A percentile compares a stretch with the other conserved stretches of the same genome.
Evolutionary conservation across 2,888 invertebrate species (phyloP).

Genomic region (Nomada fucata): DNA sequence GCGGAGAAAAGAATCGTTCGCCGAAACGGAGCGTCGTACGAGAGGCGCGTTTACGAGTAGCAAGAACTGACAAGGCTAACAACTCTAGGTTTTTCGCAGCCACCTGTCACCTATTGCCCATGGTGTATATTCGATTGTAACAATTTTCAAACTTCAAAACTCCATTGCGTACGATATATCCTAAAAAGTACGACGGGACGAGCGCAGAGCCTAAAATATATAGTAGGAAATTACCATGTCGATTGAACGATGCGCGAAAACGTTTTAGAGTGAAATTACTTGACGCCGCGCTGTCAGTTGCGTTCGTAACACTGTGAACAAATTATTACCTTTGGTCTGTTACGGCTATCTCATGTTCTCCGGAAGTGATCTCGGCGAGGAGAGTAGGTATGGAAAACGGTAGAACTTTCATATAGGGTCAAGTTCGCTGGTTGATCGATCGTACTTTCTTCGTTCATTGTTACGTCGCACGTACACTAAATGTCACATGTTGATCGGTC

Average conservation of each 20-base stretch:
- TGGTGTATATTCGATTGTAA: neutral
- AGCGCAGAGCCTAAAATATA: constrained; percentile 8
- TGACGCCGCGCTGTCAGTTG: neutral
- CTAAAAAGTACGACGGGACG: constrained; percentile 57
- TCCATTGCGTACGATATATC: constrained; percentile 34
- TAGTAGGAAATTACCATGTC: neutral
- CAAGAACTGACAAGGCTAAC: neutral
- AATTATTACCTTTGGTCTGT: constrained; percentile 40
- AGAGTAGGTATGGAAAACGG: neutral
- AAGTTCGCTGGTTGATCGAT: constrained; percentile 16
- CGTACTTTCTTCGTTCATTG: neutral
- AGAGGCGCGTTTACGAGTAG: neutral
- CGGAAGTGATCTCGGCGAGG: neutral
- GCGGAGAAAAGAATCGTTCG: constrained; percentile 32
- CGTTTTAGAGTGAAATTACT: neutral
- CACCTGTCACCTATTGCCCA: neutral
- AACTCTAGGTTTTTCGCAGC: neutral
- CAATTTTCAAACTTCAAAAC: constrained; percentile 4
- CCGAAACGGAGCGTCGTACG: neutral
- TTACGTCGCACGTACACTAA: neutral
- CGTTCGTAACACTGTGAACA: neutral
- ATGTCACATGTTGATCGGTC: constrained; percentile 56
- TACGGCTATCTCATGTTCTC: constrained; percentile 56
- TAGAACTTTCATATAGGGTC: constrained; percentile 1
- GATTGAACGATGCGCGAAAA: constrained; percentile 1